A percentile compares a stretch with the other conserved stretches of the same genome.
These are phyloP conservation scores for Lycopodina hypogea DNA, from an alignment of 37 sponge, comb jelly and placozoan genomes.

Conservation along the genomic window DNA sequence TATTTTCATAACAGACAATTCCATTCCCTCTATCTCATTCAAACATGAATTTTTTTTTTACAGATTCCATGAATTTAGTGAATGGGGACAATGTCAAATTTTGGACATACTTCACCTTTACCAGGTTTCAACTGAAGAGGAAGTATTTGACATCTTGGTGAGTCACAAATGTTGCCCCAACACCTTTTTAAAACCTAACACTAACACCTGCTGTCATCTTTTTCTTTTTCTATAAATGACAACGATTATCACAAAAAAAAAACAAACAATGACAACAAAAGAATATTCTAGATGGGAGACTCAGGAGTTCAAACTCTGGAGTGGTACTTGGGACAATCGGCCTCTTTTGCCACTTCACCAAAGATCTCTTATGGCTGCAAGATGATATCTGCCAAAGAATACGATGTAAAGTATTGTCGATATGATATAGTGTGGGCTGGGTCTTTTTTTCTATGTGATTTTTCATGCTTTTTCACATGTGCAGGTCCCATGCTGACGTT, in stretches of 20 bases:
- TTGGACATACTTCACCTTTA: slow-evolving; percentile 65
- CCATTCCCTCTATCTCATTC: too few relatives aligned
- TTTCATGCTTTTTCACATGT: not conserved
- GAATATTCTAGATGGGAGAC: slow-evolving; percentile 86
- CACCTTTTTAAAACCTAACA: too few relatives aligned
- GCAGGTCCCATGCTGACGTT: slow-evolving; percentile 83
- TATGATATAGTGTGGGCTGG: not conserved
- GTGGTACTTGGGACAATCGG: slow-evolving; percentile 77
- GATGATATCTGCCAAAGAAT: slow-evolving; percentile 69
- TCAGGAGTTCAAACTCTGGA: slow-evolving; percentile 76
- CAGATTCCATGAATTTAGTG: slow-evolving; percentile 86
- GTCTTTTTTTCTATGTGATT: not conserved
- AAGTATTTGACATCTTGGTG: slow-evolving; percentile 85
- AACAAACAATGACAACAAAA: slow-evolving; percentile 4
- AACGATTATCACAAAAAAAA: too few relatives aligned
- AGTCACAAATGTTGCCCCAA: too few relatives aligned
- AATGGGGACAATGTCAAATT: slow-evolving; percentile 89
- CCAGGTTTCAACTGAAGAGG: slow-evolving; percentile 66
- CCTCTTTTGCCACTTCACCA: slow-evolving; percentile 79
- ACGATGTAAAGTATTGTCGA: slow-evolving; percentile 16
- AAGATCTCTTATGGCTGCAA: slow-evolving; percentile 58
- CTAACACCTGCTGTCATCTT: too few relatives aligned
- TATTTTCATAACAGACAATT: too few relatives aligned
- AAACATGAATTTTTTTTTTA: too few relatives aligned
- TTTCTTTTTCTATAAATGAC: not conserved